These are phyloP conservation scores for Pachyuromys duprasi DNA, from an alignment of 2,797 vertebrate genomes.

Conservation along the genomic window DNA sequence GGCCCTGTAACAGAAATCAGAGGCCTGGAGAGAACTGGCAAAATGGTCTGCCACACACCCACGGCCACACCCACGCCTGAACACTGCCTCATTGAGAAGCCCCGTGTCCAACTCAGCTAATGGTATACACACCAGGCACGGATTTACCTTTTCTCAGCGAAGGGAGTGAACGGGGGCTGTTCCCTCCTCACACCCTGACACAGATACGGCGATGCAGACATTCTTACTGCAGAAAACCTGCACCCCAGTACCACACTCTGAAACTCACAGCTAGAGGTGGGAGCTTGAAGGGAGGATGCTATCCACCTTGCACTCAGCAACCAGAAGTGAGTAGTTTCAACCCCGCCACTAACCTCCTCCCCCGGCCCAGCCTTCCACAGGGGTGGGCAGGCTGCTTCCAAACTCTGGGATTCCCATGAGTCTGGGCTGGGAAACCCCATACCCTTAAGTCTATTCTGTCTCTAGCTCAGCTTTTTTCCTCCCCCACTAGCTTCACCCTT, in stretches of 20 bases:
- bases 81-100: slow-evolving; percentile 18
- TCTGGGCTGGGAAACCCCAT: slow-evolving; percentile 47
- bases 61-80: background rate
- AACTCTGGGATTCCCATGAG: slow-evolving; percentile 45
- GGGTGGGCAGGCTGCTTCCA: background rate
- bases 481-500: background rate
- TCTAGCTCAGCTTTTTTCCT: background rate
- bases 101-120: background rate
- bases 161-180: slow-evolving; percentile 16
- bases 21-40: slow-evolving; percentile 47
- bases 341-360: background rate
- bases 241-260: background rate
- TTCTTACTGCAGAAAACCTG: background rate
- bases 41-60: background rate
- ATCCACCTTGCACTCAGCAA: background rate
- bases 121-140: background rate
- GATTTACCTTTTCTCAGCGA: background rate
- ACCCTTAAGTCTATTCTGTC: background rate
- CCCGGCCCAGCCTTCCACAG: background rate
- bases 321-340: background rate
- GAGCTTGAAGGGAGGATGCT: background rate
- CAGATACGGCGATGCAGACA: background rate
- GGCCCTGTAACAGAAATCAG: slow-evolving; percentile 47
- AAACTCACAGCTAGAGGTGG: background rate
- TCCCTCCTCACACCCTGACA: background rate